phyloP scores from a whole-genome alignment of 2,113 vertebrate genomes.

The Trichomycterus rosablanca region DNA sequence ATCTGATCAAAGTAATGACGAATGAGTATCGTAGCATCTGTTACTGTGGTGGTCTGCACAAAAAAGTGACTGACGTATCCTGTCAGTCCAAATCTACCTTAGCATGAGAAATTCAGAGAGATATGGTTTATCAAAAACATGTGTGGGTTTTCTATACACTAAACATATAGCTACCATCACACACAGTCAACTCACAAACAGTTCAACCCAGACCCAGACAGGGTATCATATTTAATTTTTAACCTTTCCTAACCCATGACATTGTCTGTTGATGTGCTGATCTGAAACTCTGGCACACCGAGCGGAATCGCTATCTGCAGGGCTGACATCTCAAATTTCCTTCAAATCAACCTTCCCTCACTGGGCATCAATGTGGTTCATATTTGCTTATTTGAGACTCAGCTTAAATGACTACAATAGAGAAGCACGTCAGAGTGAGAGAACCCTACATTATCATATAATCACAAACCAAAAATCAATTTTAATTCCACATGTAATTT shows the following conservation, averaged over 20 bases:
- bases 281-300: slow-evolving; percentile 45
- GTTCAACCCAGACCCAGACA: slow-evolving; percentile 1
- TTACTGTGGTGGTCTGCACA: slow-evolving; percentile 14
- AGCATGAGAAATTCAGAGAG: background rate
- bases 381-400: slow-evolving; percentile 60
- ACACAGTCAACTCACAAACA: background rate
- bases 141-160: slow-evolving; percentile 1
- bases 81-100: slow-evolving; percentile 14
- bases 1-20: slow-evolving; percentile 14
- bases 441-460: slow-evolving; percentile 48
- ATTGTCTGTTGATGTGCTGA: slow-evolving; percentile 42
- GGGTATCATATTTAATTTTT: slow-evolving; percentile 35
- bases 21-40: slow-evolving; percentile 14
- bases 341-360: slow-evolving; percentile 55
- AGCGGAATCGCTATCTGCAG: slow-evolving; percentile 51
- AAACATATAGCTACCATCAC: background rate
- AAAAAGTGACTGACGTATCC: background rate
- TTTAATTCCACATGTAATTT: slow-evolving; percentile 47
- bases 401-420: slow-evolving; percentile 47
- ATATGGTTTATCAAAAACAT: slow-evolving; percentile 22
- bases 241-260: slow-evolving; percentile 47
- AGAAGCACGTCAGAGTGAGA: slow-evolving; percentile 28
- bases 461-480: slow-evolving; percentile 20
- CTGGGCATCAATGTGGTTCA: slow-evolving; percentile 62
- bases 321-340: slow-evolving; percentile 58